Conservation (phyloP, 1,140 invertebrate species). For the Fopius arisanus region DNA sequence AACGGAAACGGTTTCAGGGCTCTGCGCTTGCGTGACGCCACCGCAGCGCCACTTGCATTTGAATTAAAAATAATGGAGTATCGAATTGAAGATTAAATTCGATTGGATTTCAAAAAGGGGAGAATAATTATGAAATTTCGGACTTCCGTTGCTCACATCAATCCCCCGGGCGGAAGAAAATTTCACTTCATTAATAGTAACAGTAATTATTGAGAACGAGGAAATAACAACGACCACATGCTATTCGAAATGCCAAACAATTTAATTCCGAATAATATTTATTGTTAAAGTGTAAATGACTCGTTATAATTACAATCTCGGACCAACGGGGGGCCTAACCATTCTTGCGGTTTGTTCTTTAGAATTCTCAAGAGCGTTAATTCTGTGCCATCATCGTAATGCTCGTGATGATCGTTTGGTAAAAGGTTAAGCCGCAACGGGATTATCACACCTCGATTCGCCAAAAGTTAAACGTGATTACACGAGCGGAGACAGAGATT, state of each 20-base stretch:
- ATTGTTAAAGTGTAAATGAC: not conserved
- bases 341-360: not conserved
- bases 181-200: too few species aligned
- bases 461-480: not conserved
- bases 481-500: not conserved
- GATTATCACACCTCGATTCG: constrained; percentile 7
- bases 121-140: too few species aligned
- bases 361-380: not conserved
- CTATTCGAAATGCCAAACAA: not conserved
- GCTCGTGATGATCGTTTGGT: constrained; percentile 9
- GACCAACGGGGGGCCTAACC: not conserved
- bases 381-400: not conserved
- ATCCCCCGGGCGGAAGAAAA: too few species aligned
- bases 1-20: too few species aligned
- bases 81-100: too few species aligned
- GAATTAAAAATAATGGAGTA: too few species aligned
- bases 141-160: too few species aligned
- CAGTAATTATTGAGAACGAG: too few species aligned
- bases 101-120: too few species aligned
- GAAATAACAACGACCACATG: not conserved
- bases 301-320: not conserved
- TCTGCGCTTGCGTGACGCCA: too few species aligned
- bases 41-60: too few species aligned
- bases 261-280: not conserved
- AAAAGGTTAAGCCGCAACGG: constrained; percentile 16